Base-by-base conservation (phyloP, 2,113 vertebrate species). In the Entelurus aequoreus region DNA sequence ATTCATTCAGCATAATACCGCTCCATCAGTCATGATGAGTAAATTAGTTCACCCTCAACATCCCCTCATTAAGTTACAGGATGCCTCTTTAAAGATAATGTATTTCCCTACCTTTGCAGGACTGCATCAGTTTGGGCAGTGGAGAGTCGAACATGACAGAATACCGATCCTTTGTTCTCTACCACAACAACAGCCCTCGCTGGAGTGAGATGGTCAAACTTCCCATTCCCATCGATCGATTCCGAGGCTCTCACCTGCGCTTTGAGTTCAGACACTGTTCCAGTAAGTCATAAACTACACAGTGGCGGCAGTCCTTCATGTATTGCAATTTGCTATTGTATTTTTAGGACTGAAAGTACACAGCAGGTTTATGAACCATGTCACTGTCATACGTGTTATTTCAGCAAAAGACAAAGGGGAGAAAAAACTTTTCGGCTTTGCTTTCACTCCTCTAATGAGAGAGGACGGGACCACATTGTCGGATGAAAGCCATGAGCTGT, bases 181-280 rank as follows among this genome's bases (percentile, higher is more conserved):
- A 98, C 84, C 95, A 98, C 89, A 97, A 92, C 76, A 98, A 98
- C 74, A 91, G 93, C 75, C 95, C 95, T 50, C 94, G 95, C 50
- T 98, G 95, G 95, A 94, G 94, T 6, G 95, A 98, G 80, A 93
- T 94, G 86, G 89, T 98, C 84, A 97, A 97, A 63, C 82, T 98
- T 62, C 93, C 94, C 64, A 95, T 98, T 76, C 95, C 95, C 61
- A 93, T 98, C 37, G 95, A 97, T 77, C 88, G 94, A 48, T 98
- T 98, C 86, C 90, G 95, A 49, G 95, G 95, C 5, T 97, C 95
- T 63, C 95, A 98, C 78, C 93, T 98, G 49, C 95, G 95, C 66
- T 97, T 98, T 42, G 95, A 98, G 85, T 95, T 98, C 90, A 90
- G 95, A 59, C 95, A 98, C 80, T 98, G 95, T 86, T 98, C 95